phyloP scores from a whole-genome alignment of 2,888 invertebrate genomes.

The Acleris sparsana region DNA sequence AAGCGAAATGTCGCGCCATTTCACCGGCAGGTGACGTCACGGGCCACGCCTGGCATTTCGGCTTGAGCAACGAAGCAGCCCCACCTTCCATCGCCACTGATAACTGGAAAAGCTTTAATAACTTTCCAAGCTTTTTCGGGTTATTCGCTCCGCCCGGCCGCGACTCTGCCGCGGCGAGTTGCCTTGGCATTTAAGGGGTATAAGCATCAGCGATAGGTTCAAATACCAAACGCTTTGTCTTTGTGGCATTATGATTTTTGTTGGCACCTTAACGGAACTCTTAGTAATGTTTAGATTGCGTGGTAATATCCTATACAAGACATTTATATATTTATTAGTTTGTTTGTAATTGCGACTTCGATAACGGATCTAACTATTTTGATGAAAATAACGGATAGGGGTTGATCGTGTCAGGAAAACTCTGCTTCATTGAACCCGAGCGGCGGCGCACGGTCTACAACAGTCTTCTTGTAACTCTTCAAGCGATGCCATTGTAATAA shows the following conservation, averaged over 20 bases:
- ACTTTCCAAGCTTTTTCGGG: constrained; percentile 64
- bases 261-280: too few relatives aligned
- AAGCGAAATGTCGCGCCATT: constrained; percentile 80
- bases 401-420: too few relatives aligned
- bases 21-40: constrained; percentile 73
- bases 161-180: constrained; percentile 52
- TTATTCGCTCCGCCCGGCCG: constrained; percentile 64
- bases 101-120: constrained; percentile 74
- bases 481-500: too few relatives aligned
- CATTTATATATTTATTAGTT: too few relatives aligned
- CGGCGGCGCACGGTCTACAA: too few relatives aligned
- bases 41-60: constrained; percentile 80
- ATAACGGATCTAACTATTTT: too few relatives aligned
- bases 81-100: constrained; percentile 72
- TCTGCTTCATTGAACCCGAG: too few relatives aligned
- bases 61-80: constrained; percentile 78
- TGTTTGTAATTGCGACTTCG: too few relatives aligned
- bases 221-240: constrained; percentile 18
- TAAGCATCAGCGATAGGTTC: too few relatives aligned
- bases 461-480: too few relatives aligned
- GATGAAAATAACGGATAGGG: too few relatives aligned
- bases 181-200: constrained; percentile 69
- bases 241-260: constrained; percentile 11
- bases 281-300: not conserved
- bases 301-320: not conserved